Evolutionary conservation across 2,888 invertebrate species (phyloP), one percentile per base, ranked within the genome.

Genomic region (Cephus rjabovi): DNA sequence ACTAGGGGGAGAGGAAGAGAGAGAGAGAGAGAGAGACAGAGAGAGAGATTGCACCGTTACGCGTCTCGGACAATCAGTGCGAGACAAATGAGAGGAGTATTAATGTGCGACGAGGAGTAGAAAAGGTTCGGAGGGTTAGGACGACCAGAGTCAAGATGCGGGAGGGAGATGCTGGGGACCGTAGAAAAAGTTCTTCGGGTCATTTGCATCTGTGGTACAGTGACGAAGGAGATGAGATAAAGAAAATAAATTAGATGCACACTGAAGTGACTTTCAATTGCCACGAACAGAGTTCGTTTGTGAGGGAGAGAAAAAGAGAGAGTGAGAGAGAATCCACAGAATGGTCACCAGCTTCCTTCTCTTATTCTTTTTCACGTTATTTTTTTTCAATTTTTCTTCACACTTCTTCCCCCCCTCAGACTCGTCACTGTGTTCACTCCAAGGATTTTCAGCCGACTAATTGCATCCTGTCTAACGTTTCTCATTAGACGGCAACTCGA

Each of bases 1-100:
- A 15, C 37, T 1, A 1, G 4, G 15, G 15, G 1, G 4, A 3
- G 12, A 1, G 35, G 12, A 3, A 4, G 12, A 12, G 37, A 12
- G 2, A 15, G 40, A 1, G 1, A 30, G 30, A 30, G 30, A 30
- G 30, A 30, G 30, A 30, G 75, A 73, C 74, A 75, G 76, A 79
- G 79, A 79, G 81, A 83, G 86, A 87, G 88, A 89, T 87, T 87
- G 87, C 88, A 82, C 86, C 87, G 87, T 89, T 89, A 86, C 86
- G 86, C 85, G 86, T 85, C 85, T 83, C 82, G 84, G 83, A 87
- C 89, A 89, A 90, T 90, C 90, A 89, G 89, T 87, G 87, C 84
- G 86, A 86, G 87, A 89, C 87, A 88, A 90, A 88, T 87, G 88
- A 86, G 86, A 86, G 86, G 90, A 90, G 89, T 90, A 90, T 89